phyloP scores from a whole-genome alignment of 2,113 vertebrate genomes.

The Tachuris rubrigastra region DNA sequence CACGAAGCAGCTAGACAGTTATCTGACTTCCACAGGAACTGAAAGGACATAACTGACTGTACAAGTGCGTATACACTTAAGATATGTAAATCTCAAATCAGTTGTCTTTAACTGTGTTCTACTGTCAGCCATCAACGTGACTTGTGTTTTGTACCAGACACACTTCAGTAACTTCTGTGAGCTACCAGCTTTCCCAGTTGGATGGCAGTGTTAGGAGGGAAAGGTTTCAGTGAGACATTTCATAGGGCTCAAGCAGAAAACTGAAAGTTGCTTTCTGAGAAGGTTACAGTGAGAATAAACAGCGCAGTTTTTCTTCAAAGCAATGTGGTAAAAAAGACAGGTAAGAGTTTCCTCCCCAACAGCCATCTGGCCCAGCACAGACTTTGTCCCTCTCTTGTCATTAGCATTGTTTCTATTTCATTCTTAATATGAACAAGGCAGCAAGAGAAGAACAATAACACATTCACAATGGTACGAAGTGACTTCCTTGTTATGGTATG shows the following conservation, averaged over 20 bases:
- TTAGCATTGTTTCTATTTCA: not conserved
- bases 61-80: not conserved
- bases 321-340: not conserved
- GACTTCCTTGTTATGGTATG: not conserved
- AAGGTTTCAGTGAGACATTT: not conserved
- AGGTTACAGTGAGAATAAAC: not conserved
- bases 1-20: not conserved
- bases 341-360: not conserved
- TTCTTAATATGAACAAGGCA: not conserved
- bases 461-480: not conserved
- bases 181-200: not conserved
- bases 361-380: not conserved
- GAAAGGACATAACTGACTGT: not conserved
- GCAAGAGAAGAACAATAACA: not conserved
- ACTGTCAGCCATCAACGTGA: not conserved
- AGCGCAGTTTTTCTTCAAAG: not conserved
- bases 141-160: not conserved
- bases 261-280: not conserved
- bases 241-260: not conserved
- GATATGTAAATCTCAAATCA: not conserved
- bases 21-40: not conserved
- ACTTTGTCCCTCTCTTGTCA: not conserved
- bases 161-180: not conserved
- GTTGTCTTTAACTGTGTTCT: not conserved
- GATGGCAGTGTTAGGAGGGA: not conserved